Evolutionary conservation across 1,140 invertebrate genomes (phyloP).

Genomic region (Euura lappo): DNA sequence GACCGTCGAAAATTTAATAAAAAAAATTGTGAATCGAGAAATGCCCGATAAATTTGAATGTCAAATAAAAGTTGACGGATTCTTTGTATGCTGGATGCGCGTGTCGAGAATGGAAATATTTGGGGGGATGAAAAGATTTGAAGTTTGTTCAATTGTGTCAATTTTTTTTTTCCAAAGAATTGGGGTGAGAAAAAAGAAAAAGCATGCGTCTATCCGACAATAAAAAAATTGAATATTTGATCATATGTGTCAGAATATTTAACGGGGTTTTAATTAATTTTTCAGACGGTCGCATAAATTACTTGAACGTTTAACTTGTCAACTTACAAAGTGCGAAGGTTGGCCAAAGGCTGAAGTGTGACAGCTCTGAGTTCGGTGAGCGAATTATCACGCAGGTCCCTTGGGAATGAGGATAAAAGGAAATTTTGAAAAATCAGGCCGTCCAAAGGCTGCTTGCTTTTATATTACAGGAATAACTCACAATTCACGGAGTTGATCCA

Average conservation of each 20-base stretch:
- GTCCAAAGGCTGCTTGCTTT: neutral
- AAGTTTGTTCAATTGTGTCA: too few species aligned
- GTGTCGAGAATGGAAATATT: too few species aligned
- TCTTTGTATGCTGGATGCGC: too few species aligned
- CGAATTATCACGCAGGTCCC: conserved; percentile 54
- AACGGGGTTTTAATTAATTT: neutral
- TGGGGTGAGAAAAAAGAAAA: neutral
- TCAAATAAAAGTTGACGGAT: too few species aligned
- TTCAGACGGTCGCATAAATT: neutral
- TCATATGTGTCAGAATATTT: neutral
- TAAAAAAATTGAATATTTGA: neutral
- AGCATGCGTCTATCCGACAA: neutral
- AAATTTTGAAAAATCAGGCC: neutral
- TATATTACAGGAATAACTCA: conserved; percentile 37
- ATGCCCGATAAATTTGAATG: too few species aligned
- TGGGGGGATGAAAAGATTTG: too few species aligned
- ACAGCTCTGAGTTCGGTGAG: conserved; percentile 40
- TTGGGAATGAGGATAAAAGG: conserved; percentile 30
- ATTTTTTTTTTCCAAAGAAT: neutral
- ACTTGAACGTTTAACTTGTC: neutral
- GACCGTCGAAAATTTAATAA: too few species aligned
- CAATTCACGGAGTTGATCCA: conserved; percentile 49
- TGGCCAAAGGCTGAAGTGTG: conserved; percentile 42
- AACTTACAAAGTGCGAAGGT: conserved; percentile 54
- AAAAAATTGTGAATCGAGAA: too few species aligned